Conservation (phyloP, 2,888 invertebrate genomes). For the Bombylius major region DNA sequence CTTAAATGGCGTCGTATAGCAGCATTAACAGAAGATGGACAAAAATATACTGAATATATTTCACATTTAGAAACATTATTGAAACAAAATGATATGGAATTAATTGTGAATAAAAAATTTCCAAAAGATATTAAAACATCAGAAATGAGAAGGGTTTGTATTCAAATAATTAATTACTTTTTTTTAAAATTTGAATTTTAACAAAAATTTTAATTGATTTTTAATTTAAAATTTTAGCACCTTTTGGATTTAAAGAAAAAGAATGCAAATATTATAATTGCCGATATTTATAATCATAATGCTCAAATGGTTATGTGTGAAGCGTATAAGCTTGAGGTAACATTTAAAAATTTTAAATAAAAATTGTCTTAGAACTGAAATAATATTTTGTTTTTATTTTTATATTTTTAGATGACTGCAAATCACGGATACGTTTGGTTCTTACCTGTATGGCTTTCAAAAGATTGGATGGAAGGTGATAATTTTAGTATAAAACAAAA, state of each 20-base stretch:
- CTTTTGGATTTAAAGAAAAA: conserved; percentile 50
- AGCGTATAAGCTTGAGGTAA: conserved; percentile 39
- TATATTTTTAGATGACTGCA: conserved; percentile 51
- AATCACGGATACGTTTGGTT: conserved; percentile 74
- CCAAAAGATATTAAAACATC: conserved; percentile 42
- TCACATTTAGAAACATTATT: conserved; percentile 54
- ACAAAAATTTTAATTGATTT: too few species aligned
- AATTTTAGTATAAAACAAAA: conserved; percentile 32
- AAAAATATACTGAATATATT: conserved; percentile 66
- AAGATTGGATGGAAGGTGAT: conserved; percentile 47
- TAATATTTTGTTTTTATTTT: not conserved
- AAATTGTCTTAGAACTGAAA: too few species aligned
- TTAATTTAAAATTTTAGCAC: conserved; percentile 37
- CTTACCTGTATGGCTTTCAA: conserved; percentile 58
- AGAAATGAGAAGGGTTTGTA: conserved; percentile 45
- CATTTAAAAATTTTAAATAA: not conserved
- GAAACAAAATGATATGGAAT: conserved; percentile 46
- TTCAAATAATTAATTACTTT: not conserved
- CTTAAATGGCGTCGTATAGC: conserved; percentile 60
- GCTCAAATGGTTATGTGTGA: conserved; percentile 71
- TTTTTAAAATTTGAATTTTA: too few species aligned
- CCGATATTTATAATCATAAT: conserved; percentile 61
- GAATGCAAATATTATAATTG: conserved; percentile 63
- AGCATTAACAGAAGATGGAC: conserved; percentile 65
- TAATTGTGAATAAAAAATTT: conserved; percentile 58